Evolutionary conservation across 2,797 vertebrate species (phyloP).

Genomic region (Centroberyx gerrardi): DNA sequence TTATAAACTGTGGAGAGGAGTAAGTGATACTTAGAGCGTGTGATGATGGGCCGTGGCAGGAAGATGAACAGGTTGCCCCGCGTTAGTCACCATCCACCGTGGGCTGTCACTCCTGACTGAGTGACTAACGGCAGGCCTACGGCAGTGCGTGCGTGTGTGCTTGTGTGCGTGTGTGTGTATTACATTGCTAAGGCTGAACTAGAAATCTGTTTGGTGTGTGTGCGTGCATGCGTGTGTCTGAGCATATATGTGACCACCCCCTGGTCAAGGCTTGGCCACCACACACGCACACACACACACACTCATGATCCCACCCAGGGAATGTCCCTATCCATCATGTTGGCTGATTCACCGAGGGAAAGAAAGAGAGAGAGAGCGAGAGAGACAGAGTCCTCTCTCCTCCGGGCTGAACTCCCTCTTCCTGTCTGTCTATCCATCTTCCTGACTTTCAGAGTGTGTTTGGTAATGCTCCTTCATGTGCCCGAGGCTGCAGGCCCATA

Average conservation of each 20-base stretch:
- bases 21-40: constrained; percentile 49
- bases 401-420: constrained; percentile 4
- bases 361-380: background rate
- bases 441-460: background rate
- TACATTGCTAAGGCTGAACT: too few species aligned
- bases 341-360: constrained; percentile 35
- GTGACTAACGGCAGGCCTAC: constrained; percentile 49
- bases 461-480: background rate
- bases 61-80: constrained; percentile 77
- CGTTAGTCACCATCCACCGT: constrained; percentile 62
- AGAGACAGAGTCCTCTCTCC: background rate
- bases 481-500: background rate
- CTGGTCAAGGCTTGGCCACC: constrained; percentile 36
- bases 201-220: constrained; percentile 13
- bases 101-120: constrained; percentile 55
- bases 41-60: constrained; percentile 79
- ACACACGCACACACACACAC: constrained; percentile 2
- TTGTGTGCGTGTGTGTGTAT: background rate
- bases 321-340: constrained; percentile 41
- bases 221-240: constrained; percentile 13
- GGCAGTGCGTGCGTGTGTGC: constrained; percentile 10
- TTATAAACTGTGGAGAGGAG: constrained; percentile 45
- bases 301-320: background rate
- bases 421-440: constrained; percentile 28
- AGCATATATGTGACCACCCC: background rate